A percentile compares a stretch with the other conserved stretches of the same genome.
phyloP scores from a whole-genome alignment of 2,888 invertebrate species.

The Caenorhabditis afra region DNA sequence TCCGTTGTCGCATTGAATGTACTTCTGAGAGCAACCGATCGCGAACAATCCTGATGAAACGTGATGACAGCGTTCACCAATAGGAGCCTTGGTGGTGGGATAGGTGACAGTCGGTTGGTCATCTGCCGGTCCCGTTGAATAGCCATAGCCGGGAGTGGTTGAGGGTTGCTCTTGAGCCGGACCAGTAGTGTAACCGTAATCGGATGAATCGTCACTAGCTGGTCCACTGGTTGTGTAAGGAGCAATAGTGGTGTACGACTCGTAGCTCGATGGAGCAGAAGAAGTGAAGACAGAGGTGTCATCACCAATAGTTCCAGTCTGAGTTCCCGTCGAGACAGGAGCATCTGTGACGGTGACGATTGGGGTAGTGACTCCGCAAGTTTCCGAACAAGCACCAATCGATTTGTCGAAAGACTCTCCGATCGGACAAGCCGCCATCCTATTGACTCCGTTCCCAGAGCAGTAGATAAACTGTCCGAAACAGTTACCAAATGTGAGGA shows the following conservation, averaged over 20 bases:
- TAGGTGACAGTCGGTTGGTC: too few species aligned
- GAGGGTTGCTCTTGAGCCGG: too few species aligned
- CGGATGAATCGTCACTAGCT: conserved; percentile 19
- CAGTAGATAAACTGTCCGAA: conserved; percentile 67
- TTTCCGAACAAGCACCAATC: conserved; percentile 42
- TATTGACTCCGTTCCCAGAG: conserved; percentile 48
- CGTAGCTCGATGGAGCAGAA: background rate
- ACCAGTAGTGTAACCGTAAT: too few species aligned
- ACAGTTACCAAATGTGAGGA: conserved; percentile 65
- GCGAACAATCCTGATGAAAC: conserved; percentile 20
- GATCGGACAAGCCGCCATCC: conserved; percentile 67
- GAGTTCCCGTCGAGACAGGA: conserved; percentile 3
- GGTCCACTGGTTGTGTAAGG: conserved; percentile 5
- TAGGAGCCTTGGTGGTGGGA: conserved; percentile 15
- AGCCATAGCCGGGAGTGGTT: too few species aligned
- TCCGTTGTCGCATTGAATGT: conserved; percentile 51
- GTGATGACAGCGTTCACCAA: conserved; percentile 25
- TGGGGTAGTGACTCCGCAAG: conserved; percentile 32
- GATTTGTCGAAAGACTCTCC: conserved; percentile 62
- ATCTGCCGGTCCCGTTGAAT: too few species aligned
- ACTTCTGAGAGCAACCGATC: conserved; percentile 56
- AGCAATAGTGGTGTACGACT: background rate
- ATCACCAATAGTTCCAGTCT: background rate
- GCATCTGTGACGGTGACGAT: conserved; percentile 19
- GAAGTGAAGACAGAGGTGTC: background rate